Conservation (phyloP, 1,140 invertebrate species). For the Drosophila guanche region DNA sequence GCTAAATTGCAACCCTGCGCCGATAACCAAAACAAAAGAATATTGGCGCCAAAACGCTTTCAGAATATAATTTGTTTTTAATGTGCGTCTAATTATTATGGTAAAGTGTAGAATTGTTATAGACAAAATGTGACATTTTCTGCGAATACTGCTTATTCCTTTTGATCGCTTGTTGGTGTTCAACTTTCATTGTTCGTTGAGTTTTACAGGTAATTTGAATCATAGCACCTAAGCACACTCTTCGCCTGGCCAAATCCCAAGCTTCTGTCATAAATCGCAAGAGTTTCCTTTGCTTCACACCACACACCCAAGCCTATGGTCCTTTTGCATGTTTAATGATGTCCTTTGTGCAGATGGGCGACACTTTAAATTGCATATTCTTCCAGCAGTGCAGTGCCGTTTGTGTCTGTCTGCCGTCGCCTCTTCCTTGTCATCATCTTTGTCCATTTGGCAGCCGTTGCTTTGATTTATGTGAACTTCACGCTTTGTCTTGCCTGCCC, state of each 20-base stretch:
- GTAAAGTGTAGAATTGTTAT: no score
- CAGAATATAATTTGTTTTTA: no score
- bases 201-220: no score
- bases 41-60: no score
- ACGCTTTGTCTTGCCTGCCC: slow-evolving; percentile 42
- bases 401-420: not conserved
- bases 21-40: no score
- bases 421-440: slow-evolving; percentile 33
- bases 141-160: no score
- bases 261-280: slow-evolving; percentile 19
- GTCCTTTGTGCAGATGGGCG: slow-evolving; percentile 21
- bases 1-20: no score
- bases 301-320: slow-evolving; percentile 16
- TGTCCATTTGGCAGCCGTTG: slow-evolving; percentile 63
- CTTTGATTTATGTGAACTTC: slow-evolving; percentile 74
- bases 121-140: no score
- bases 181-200: no score
- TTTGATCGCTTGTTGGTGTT: no score
- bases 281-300: slow-evolving; percentile 37
- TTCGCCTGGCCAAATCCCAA: not conserved
- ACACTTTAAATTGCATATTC: slow-evolving; percentile 46
- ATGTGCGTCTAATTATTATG: no score
- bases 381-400: slow-evolving; percentile 22
- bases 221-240: no score
- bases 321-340: slow-evolving; percentile 36